Evolutionary conservation across 2,888 invertebrate genomes (phyloP).

Genomic region (Cantharis lateralis): DNA sequence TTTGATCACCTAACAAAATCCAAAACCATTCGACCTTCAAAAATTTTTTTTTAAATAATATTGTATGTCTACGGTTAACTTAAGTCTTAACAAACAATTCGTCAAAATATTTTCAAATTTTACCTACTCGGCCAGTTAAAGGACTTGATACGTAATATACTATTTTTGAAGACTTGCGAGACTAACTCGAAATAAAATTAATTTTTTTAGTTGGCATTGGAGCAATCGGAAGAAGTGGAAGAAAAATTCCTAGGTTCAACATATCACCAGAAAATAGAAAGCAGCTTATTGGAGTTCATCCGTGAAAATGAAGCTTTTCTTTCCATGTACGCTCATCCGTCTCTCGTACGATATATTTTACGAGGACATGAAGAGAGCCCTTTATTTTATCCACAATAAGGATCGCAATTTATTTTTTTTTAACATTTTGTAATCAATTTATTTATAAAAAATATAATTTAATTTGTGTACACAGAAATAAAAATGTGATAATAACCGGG

Average conservation of each 20-base stretch:
- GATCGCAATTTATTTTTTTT: background rate
- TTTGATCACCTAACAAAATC: no score
- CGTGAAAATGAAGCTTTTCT: conserved; percentile 44
- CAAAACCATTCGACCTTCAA: no score
- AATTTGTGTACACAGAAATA: background rate
- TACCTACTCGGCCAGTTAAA: no score
- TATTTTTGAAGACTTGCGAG: background rate
- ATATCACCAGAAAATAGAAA: conserved; percentile 44
- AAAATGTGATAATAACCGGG: background rate
- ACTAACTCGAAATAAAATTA: no score
- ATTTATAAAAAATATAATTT: background rate
- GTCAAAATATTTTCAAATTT: no score
- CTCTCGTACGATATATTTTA: conserved; percentile 44
- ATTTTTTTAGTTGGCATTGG: conserved; percentile 43
- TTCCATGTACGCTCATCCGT: conserved; percentile 54
- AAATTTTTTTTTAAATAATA: no score
- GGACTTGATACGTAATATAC: no score
- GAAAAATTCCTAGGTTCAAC: conserved; percentile 41
- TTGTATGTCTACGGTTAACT: no score
- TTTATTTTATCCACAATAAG: conserved; percentile 40
- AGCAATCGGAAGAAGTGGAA: conserved; percentile 40
- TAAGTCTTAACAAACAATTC: no score
- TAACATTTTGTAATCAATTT: background rate
- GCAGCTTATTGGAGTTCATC: conserved; percentile 49
- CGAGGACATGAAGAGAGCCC: conserved; percentile 47